These are phyloP conservation scores for Solea senegalensis DNA, from an alignment of 2,113 vertebrate species.

Conservation along the genomic window DNA sequence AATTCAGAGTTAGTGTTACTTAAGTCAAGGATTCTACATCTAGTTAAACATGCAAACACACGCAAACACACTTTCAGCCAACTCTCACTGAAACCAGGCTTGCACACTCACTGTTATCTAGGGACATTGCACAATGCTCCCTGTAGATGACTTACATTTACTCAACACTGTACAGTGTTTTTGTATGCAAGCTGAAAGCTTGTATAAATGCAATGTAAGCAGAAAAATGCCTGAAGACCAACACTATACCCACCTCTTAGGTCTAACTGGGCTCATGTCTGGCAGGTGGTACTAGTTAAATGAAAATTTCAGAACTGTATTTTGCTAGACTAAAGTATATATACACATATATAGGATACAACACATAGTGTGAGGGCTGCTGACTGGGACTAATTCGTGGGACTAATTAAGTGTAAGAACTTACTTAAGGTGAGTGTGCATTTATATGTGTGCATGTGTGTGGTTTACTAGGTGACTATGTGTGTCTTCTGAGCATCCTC, in stretches of 20 bases:
- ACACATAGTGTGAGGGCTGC: neutral
- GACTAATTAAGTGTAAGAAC: neutral
- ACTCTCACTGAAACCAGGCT: neutral
- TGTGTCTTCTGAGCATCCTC: constrained; percentile 48
- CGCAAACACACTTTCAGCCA: neutral
- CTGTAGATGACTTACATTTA: constrained; percentile 43
- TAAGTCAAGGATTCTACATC: constrained; percentile 13
- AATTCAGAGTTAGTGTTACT: constrained; percentile 14
- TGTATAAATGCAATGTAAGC: neutral
- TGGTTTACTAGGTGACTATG: constrained; percentile 28
- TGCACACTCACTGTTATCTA: constrained; percentile 1
- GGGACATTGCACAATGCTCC: constrained; percentile 21
- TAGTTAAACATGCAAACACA: neutral
- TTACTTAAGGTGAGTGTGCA: neutral
- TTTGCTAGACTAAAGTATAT: neutral
- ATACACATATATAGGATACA: neutral
- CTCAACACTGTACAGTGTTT: neutral
- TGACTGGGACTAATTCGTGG: neutral
- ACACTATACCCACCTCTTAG: neutral
- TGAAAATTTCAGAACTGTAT: neutral
- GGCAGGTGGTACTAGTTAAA: neutral
- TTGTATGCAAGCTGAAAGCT: neutral
- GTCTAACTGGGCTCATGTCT: neutral
- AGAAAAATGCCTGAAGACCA: neutral
- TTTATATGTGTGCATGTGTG: constrained; percentile 4